Conservation (phyloP, 1,140 invertebrate genomes). For the Zaprionus ornatus region DNA sequence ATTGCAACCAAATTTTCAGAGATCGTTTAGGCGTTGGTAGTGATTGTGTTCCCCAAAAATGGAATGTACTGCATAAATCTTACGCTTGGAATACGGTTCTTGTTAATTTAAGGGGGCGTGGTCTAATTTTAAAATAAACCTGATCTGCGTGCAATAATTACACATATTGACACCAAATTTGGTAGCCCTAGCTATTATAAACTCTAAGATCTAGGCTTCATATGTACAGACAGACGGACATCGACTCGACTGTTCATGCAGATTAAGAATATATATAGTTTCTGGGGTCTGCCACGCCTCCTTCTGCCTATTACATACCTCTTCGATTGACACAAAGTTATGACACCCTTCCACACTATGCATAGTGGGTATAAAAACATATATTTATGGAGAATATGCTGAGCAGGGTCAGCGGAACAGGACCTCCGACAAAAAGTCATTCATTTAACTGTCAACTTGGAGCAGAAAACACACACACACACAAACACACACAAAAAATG, state of each 20-base stretch:
- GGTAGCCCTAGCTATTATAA: background rate
- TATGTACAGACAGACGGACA: no score
- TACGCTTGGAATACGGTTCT: no score
- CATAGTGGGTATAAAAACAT: background rate
- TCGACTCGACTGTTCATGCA: no score
- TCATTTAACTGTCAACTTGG: slow-evolving; percentile 29
- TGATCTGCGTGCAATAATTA: no score
- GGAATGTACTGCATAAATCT: no score
- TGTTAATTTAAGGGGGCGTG: no score
- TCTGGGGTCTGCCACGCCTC: rapidly evolving
- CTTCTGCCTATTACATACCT: background rate
- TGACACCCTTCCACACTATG: background rate
- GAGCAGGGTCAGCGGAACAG: background rate
- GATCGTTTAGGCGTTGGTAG: no score
- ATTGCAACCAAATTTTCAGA: no score
- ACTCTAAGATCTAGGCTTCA: background rate
- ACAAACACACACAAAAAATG: background rate
- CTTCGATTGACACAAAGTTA: background rate
- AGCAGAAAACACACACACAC: background rate
- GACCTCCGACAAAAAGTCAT: slow-evolving; percentile 14
- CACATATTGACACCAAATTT: background rate
- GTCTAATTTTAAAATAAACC: no score
- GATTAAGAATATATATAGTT: background rate
- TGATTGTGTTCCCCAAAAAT: no score
- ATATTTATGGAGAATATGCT: background rate